Base-by-base conservation (phyloP, 2,113 vertebrate species). In the Smithornis capensis region DNA sequence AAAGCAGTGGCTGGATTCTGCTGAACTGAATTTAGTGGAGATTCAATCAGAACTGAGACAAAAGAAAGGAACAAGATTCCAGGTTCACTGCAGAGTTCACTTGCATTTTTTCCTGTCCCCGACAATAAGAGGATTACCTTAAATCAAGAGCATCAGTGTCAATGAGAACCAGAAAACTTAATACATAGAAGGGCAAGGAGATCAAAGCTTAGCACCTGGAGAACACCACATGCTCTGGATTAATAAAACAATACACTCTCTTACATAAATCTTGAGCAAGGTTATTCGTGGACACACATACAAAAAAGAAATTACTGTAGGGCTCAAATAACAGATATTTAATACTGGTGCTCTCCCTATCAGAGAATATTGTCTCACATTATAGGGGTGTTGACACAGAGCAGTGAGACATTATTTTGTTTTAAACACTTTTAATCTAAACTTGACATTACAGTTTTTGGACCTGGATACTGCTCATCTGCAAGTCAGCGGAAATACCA, bases 401-500 rank as follows among this genome's bases (percentile, higher is more conserved):
- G 97, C 98, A 97, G 95, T 96, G 98, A 98, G 97, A 98, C 97
- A 95, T 98, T 97, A 97, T 83, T 98, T 96, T 96, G 96, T 98
- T 98, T 98, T 98, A 98, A 98, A 97, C 95, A 69, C 93, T 97
- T 98, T 97, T 73, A 94, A 96, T 98, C 97, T 97, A 97, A 98
- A 98, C 97, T 97, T 98, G 98, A 98, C 98, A 97, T 98, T 98
- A 97, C 97, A 91, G 97, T 96, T 98, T 97, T 98, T 98, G 98
- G 98, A 98, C 94, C 81, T 94, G 96, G 94, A 98, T 96, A 89
- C 91, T 56, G 97, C 98, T 99, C 99, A 99, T 99, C 98, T 99
- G 99, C 98, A 97, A 98, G 96, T 97, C 98, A 97, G 97, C 97
- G 98, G 99, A 99, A 99, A 99, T 99, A 98, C 99, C 98, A 97